Evolutionary conservation across 2,888 invertebrate genomes (phyloP), one percentile per base, ranked within the genome.

Genomic region (Pachycephus smyrnensis): DNA sequence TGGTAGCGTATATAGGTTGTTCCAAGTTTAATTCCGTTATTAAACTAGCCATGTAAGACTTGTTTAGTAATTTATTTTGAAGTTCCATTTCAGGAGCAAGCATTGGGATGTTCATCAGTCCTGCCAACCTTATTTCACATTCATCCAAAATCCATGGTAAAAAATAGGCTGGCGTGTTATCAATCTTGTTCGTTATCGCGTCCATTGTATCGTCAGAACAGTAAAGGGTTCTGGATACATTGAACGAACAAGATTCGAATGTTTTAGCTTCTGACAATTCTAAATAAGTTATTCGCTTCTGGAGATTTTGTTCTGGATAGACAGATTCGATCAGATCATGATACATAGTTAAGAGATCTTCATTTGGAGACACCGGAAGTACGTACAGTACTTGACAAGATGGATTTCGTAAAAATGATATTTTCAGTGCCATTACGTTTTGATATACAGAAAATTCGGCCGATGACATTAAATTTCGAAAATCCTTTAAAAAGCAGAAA

Each of bases 71-170:
- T 11, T 75, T 71, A 11, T 73, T 68, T 32, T 87, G 86, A 30
- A 83, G n/a, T 4, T 84, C 81, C 69, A 86, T 79, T 30, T 82
- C 84, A 0, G 82, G 83, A 6, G 82, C 81, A 12, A 87, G 37
- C 11, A 86, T 73, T 4, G 87, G 82, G 3, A 87, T 31, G 0
- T 76, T 68, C 11, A 86, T 81, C 6, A 74, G 79, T 0, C 84
- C 86, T 11, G 86, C 81, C 4, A 86, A 30, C 32, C 81, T 81
- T 37, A 87, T 76, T n/a, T 87, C 87, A 75, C 86, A 87, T 69
- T 87, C 87, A 76, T 87, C 87, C 69, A 87, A 73, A 23, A 86
- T 78, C 82, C 81, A 84, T 0, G 87, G 86, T 12, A 87, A 75
- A n/a, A 82, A 80, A 23, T 81, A 87, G 2, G 83, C 82, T 2